These are phyloP conservation scores for Drosophila erecta DNA, from an alignment of 1,140 invertebrate species.

Conservation along the genomic window DNA sequence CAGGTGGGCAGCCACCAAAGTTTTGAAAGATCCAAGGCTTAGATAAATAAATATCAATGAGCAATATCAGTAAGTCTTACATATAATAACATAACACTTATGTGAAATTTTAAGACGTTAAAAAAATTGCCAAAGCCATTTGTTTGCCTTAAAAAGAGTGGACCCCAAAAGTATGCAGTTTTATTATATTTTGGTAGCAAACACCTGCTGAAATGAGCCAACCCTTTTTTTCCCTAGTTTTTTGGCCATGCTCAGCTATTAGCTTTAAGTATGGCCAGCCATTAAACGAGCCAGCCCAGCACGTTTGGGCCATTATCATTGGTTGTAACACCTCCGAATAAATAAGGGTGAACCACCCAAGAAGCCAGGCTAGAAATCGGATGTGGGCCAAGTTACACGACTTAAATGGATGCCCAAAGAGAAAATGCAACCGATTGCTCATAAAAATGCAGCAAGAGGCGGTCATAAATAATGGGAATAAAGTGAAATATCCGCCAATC, in stretches of 20 bases:
- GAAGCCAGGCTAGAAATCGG: neutral
- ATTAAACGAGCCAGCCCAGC: neutral
- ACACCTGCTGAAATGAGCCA: neutral
- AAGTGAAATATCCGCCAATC: constrained; percentile 48
- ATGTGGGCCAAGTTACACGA: neutral
- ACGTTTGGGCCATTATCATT: constrained; percentile 11
- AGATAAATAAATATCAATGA: too few relatives aligned
- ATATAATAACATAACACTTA: too few relatives aligned
- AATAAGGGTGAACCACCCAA: constrained; percentile 1
- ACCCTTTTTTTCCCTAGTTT: neutral
- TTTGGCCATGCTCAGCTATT: neutral
- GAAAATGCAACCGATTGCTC: constrained; percentile 34
- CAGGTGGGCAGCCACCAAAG: neutral
- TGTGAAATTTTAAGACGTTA: neutral
- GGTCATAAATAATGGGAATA: constrained; percentile 34
- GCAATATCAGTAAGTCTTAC: too few relatives aligned
- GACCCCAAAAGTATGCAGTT: constrained; percentile 11
- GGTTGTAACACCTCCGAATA: neutral
- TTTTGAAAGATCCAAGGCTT: neutral
- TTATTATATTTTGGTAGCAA: neutral
- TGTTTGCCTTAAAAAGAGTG: neutral
- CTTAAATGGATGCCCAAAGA: neutral
- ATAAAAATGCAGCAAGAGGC: constrained; percentile 52
- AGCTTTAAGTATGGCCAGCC: constrained; percentile 1
- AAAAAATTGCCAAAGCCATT: neutral